Percentiles rank a stretch among this genome's conserved stretches.
Evolutionary conservation across 2,797 vertebrate genomes (phyloP).

Genomic region (Thripadectes ignobilis): DNA sequence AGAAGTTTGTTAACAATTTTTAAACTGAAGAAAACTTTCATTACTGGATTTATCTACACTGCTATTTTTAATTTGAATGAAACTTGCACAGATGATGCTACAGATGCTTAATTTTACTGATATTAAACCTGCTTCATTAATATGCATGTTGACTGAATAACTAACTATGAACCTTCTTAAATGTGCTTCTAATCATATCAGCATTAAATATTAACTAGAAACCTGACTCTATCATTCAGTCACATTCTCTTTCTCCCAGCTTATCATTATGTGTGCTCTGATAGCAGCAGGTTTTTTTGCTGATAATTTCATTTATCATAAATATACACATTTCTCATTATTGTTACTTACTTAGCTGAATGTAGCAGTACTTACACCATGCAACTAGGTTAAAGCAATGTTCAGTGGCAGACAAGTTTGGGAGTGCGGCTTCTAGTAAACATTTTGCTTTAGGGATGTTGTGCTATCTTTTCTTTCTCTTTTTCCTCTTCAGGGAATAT

Average conservation of each 20-base stretch:
- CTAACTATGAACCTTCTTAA: slow-evolving; percentile 60
- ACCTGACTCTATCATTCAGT: slow-evolving; percentile 21
- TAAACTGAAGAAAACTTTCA: slow-evolving; percentile 15
- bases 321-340: slow-evolving; percentile 32
- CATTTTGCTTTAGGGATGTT: slow-evolving; percentile 11
- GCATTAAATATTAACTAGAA: slow-evolving; percentile 73
- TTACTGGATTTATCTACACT: background rate
- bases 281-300: slow-evolving; percentile 16
- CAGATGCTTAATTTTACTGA: slow-evolving; percentile 33
- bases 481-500: slow-evolving; percentile 77
- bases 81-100: background rate
- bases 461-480: background rate
- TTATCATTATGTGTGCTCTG: slow-evolving; percentile 27
- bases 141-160: slow-evolving; percentile 56
- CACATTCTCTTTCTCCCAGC: slow-evolving; percentile 49
- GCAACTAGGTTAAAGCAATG: background rate
- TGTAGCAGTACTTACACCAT: background rate
- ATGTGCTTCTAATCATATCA: slow-evolving; percentile 69
- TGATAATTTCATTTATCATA: slow-evolving; percentile 47
- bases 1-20: slow-evolving; percentile 36
- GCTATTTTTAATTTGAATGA: slow-evolving; percentile 15
- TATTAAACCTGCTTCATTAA: slow-evolving; percentile 46
- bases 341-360: slow-evolving; percentile 28
- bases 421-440: background rate
- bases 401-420: background rate